These are phyloP conservation scores for Malachius bipustulatus DNA, from an alignment of 2,888 invertebrate genomes.

Conservation along the genomic window DNA sequence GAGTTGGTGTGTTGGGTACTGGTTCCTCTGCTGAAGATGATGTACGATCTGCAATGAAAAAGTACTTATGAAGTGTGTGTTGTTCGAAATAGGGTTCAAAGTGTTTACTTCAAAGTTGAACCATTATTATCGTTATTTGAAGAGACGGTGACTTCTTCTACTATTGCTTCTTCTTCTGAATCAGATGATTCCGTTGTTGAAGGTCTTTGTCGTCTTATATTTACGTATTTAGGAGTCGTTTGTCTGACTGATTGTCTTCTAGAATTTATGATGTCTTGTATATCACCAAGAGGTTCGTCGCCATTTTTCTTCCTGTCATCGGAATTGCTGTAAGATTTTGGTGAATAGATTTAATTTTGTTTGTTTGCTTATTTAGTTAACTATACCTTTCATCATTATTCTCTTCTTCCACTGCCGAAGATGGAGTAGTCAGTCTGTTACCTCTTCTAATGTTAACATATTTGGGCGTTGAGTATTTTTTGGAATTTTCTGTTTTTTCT, in stretches of 20 bases:
- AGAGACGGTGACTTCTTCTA: too few species aligned
- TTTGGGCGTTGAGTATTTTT: constrained; percentile 39
- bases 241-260: constrained; percentile 15
- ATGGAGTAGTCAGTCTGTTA: constrained; percentile 42
- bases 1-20: too few species aligned
- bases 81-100: too few species aligned
- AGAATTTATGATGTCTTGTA: constrained; percentile 20
- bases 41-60: too few species aligned
- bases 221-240: constrained; percentile 53
- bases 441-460: constrained; percentile 57
- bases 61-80: too few species aligned
- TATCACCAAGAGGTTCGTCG: constrained; percentile 19
- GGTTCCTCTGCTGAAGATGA: too few species aligned
- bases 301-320: constrained; percentile 26
- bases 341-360: not conserved
- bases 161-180: constrained; percentile 33
- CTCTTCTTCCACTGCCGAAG: constrained; percentile 27
- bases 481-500: constrained; percentile 29
- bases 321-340: constrained; percentile 13
- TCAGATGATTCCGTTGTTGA: constrained; percentile 28
- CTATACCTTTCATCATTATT: constrained; percentile 22
- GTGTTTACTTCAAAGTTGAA: too few species aligned
- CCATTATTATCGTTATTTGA: too few species aligned
- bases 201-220: constrained; percentile 54
- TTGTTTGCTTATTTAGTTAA: constrained; percentile 2